phyloP scores from a whole-genome alignment of 2,888 invertebrate genomes.

The Stenodema calcarata region DNA sequence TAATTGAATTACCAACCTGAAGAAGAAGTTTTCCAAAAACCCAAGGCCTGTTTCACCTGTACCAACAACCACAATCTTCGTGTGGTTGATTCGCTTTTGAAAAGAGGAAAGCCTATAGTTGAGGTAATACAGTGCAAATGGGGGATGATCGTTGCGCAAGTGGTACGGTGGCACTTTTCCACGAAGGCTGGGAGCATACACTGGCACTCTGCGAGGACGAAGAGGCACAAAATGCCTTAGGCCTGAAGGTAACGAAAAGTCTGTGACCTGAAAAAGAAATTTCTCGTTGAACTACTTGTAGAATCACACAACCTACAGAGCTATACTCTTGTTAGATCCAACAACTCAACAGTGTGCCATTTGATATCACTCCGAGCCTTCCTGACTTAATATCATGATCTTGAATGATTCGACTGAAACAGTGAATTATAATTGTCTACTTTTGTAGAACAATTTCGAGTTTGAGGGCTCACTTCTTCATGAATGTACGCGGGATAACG shows the following conservation, averaged over 20 bases:
- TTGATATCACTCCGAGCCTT: too few relatives aligned
- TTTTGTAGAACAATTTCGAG: too few relatives aligned
- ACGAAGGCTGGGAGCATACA: conserved; percentile 38
- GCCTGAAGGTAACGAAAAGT: conserved; percentile 44
- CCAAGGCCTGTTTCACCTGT: conserved; percentile 70
- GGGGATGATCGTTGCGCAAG: conserved; percentile 57
- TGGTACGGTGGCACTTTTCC: conserved; percentile 15
- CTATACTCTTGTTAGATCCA: too few relatives aligned
- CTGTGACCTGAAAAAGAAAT: conserved; percentile 17
- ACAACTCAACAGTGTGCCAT: too few relatives aligned
- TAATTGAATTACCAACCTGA: conserved; percentile 61
- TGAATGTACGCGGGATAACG: conserved; percentile 60
- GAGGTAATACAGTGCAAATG: conserved; percentile 67
- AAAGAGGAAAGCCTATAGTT: conserved; percentile 65
- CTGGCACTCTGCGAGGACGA: conserved; percentile 31
- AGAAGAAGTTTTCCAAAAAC: conserved; percentile 69
- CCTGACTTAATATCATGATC: too few relatives aligned
- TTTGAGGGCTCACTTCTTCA: conserved; percentile 6
- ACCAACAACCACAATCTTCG: conserved; percentile 71
- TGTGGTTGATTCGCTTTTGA: conserved; percentile 66
- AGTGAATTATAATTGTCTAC: too few relatives aligned
- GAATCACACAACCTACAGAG: too few relatives aligned
- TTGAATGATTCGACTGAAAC: too few relatives aligned
- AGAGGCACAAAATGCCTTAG: conserved; percentile 47
- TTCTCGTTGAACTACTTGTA: too few relatives aligned